Percentiles rank a stretch among this genome's conserved stretches.
Evolutionary conservation across 2,888 invertebrate species (phyloP).

Genomic region (Pyrgus malvae): DNA sequence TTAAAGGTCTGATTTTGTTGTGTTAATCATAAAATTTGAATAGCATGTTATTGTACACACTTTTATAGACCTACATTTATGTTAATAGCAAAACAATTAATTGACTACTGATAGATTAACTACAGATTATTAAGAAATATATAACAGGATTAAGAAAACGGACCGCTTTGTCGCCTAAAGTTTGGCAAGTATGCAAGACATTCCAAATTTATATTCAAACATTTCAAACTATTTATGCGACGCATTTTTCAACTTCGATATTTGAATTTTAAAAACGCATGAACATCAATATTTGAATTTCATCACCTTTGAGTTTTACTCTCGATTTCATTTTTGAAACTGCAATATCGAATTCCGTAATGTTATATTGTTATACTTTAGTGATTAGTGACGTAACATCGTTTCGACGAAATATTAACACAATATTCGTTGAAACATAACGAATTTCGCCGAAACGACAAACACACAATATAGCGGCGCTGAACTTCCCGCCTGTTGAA

Average conservation of each 20-base stretch:
- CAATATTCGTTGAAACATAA: not conserved
- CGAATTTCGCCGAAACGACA: not conserved
- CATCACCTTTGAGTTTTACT: too few relatives aligned
- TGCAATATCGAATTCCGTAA: too few relatives aligned
- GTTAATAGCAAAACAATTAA: too few relatives aligned
- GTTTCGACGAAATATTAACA: not conserved
- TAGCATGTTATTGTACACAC: too few relatives aligned
- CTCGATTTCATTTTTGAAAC: too few relatives aligned
- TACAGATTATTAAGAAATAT: too few relatives aligned
- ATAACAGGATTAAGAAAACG: too few relatives aligned
- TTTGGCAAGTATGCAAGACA: not conserved
- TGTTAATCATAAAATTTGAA: too few relatives aligned
- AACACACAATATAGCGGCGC: not conserved
- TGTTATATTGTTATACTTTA: too few relatives aligned
- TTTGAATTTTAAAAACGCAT: constrained; percentile 46
- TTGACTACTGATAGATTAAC: too few relatives aligned
- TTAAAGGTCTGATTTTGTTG: too few relatives aligned
- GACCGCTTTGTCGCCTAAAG: not conserved
- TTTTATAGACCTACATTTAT: too few relatives aligned
- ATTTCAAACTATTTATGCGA: constrained; percentile 11
- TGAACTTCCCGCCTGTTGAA: constrained; percentile 11
- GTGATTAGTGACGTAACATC: not conserved
- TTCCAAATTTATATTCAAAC: constrained; percentile 20
- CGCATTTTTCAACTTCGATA: constrained; percentile 33
- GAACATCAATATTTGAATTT: constrained; percentile 34